A percentile compares a stretch with the other conserved stretches of the same genome.
phyloP scores from a whole-genome alignment of 64 coral and sea anemone genomes.

The Porites lutea region DNA sequence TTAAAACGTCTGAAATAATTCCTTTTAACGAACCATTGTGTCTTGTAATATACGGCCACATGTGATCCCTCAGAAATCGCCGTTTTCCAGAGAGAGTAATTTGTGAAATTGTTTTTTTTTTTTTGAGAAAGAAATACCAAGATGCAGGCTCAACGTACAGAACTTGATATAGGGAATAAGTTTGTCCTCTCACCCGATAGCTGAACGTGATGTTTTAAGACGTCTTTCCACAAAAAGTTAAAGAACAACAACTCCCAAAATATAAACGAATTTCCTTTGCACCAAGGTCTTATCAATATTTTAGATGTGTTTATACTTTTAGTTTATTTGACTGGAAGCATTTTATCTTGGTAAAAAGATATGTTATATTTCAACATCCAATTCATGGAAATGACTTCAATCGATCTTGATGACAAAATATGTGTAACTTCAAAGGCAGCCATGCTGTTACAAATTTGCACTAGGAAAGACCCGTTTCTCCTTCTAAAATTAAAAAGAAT shows the following conservation, averaged over 20 bases:
- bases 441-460: neutral
- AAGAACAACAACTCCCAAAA: neutral
- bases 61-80: too few species aligned
- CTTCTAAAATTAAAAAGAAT: neutral
- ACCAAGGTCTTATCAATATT: neutral
- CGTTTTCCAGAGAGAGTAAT: too few species aligned
- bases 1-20: too few species aligned
- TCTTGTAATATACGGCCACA: too few species aligned
- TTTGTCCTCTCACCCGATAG: too few species aligned
- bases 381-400: neutral
- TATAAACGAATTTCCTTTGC: neutral
- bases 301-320: neutral
- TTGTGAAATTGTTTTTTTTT: too few species aligned
- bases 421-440: neutral
- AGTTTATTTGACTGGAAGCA: neutral
- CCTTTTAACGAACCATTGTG: too few species aligned
- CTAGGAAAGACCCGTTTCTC: neutral
- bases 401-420: constrained; percentile 1
- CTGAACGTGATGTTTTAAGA: too few species aligned
- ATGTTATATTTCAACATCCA: neutral
- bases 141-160: too few species aligned
- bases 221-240: too few species aligned
- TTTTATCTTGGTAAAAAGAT: constrained; percentile 14
- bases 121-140: too few species aligned
- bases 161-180: too few species aligned